Evolutionary conservation across 2,797 vertebrate species (phyloP).

Genomic region (Falco biarmicus): DNA sequence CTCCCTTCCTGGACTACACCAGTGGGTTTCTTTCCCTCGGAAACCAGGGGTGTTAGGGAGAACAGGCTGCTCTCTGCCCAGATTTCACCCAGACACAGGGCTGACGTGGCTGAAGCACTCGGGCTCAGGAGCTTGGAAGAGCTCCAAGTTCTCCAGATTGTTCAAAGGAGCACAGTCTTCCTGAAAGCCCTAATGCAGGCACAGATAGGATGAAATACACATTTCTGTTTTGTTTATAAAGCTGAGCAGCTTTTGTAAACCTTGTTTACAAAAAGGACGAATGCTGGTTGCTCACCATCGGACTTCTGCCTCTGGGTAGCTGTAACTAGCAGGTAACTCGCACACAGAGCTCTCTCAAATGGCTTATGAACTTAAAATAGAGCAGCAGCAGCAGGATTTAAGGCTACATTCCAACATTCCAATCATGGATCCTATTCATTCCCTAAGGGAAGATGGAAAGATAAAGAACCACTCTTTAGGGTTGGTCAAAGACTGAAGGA

Average conservation of each 20-base stretch:
- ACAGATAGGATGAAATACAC: not conserved
- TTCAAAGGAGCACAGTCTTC: not conserved
- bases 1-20: not conserved
- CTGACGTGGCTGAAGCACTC: not conserved
- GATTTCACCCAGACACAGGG: not conserved
- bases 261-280: not conserved
- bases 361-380: not conserved
- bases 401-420: not conserved
- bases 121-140: not conserved
- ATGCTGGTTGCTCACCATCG: not conserved
- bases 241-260: not conserved
- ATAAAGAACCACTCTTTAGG: not conserved
- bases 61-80: not conserved
- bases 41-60: not conserved
- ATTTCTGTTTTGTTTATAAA: not conserved
- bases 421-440: not conserved
- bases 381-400: not conserved
- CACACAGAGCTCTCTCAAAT: not conserved
- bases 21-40: not conserved
- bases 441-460: not conserved
- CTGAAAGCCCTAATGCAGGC: not conserved
- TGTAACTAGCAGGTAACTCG: not conserved
- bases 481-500: not conserved
- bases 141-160: not conserved
- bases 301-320: not conserved